These are phyloP conservation scores for Trypoxylon attenuatum DNA, from an alignment of 2,888 invertebrate species.

Conservation along the genomic window DNA sequence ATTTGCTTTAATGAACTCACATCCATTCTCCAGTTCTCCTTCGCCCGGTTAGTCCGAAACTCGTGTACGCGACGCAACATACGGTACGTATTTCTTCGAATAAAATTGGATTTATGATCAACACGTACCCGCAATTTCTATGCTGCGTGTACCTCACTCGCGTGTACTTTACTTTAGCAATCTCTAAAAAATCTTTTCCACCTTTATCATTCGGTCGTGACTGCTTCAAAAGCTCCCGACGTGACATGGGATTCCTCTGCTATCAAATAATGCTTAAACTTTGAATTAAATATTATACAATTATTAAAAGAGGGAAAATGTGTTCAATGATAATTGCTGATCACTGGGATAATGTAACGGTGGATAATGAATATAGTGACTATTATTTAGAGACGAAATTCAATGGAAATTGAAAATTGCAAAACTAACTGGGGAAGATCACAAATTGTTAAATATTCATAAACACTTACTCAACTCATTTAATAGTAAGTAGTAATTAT, in stretches of 20 bases:
- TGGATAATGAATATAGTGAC: too few species aligned
- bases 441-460: too few species aligned
- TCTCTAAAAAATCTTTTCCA: neutral
- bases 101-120: constrained; percentile 18
- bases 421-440: too few species aligned
- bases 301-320: too few species aligned
- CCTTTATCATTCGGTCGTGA: neutral
- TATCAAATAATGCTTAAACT: too few species aligned
- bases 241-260: neutral
- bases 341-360: too few species aligned
- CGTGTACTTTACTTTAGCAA: neutral
- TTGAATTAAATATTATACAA: neutral
- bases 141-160: neutral
- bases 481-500: too few species aligned
- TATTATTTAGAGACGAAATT: too few species aligned
- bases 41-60: neutral
- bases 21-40: constrained; percentile 8
- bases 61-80: neutral
- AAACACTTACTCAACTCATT: too few species aligned
- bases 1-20: constrained; percentile 56
- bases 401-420: too few species aligned
- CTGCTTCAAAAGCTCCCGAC: neutral
- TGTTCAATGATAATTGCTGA: too few species aligned
- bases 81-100: constrained; percentile 21
- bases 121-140: constrained; percentile 1